phyloP scores from a whole-genome alignment of 2,113 vertebrate species.

The Barbus barbus region DNA sequence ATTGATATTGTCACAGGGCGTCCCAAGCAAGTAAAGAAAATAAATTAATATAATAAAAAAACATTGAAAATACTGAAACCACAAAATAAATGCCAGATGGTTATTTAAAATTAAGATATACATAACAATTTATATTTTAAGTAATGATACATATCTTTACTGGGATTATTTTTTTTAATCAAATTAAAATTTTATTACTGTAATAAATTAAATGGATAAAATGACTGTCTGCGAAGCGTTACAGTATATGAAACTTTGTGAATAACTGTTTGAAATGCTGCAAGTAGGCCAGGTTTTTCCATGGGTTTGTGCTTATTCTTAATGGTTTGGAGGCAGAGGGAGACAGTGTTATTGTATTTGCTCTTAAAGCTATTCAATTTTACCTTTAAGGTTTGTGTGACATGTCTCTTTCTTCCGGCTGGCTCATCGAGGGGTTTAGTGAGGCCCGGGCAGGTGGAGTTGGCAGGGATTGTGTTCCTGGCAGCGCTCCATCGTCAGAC shows the following conservation, averaged over 20 bases:
- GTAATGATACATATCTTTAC: neutral
- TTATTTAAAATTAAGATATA: neutral
- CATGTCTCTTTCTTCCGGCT: conserved; percentile 31
- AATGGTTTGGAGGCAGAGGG: neutral
- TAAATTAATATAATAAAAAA: neutral
- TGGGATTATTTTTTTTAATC: no score
- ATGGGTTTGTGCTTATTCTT: conserved; percentile 36
- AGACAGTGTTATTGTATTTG: conserved; percentile 36
- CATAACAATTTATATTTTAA: neutral
- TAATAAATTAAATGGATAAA: neutral
- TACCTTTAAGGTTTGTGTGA: conserved; percentile 54
- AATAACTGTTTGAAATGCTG: conserved; percentile 11
- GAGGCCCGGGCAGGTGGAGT: conserved; percentile 38
- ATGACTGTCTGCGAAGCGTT: neutral
- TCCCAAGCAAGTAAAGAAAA: no score
- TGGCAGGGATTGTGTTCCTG: conserved; percentile 24
- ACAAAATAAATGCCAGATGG: neutral
- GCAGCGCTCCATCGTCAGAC: conserved; percentile 14
- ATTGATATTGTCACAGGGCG: neutral
- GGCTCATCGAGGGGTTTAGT: conserved; percentile 14
- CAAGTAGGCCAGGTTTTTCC: conserved; percentile 7
- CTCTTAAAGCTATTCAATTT: conserved; percentile 49
- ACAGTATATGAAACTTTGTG: conserved; percentile 17
- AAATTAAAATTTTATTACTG: neutral
- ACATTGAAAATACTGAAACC: neutral